Evolutionary conservation across 2,888 invertebrate genomes (phyloP), one percentile per base, ranked within the genome.

Genomic region (Scaptomyza tumidula): DNA sequence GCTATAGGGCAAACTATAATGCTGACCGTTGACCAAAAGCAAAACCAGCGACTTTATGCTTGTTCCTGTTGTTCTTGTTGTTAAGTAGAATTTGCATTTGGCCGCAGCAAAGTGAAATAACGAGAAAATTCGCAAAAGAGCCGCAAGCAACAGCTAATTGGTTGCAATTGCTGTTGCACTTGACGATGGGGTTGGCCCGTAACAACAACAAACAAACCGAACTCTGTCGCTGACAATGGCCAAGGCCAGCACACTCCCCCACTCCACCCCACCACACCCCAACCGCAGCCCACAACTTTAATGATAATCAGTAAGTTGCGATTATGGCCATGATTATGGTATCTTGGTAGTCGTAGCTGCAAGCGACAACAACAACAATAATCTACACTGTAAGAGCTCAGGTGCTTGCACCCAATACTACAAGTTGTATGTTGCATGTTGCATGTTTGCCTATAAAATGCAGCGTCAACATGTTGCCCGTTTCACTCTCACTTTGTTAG

Each of bases 401-500:
- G 82, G 84, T 90, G 78, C 73, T 82, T 88, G 79, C 80, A 86
- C 86, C 77, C 75, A 74, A 49, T 41, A 70, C 35, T 61, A 55
- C 67, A 55, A 53, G 70, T 57, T 31, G 31, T 9, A 2, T 31
- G 31, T 9, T 49, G 58, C 58, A 55, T 24, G 56, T 44, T 48
- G 54, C 57, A 37, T 16, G 39, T 35, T 29, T 71, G 70, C 59
- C 80, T 90, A 90, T 90, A 90, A 90, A 90, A 88, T 71, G 80
- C 71, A 77, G 74, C 68, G 62, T 64, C 61, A 66, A 56, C 63
- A 71, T 73, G 58, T 61, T 73, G 80, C 72, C 80, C 80, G 86
- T 90, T 90, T 90, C 90, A 90, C 90, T 90, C 90, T 90, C 88
- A 81, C 81, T 84, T 76, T 73, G 79, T 80, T 79, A 70, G 86